These are phyloP conservation scores for Epiperipatus broadwayi DNA, from an alignment of 2,888 invertebrate genomes.

Conservation along the genomic window DNA sequence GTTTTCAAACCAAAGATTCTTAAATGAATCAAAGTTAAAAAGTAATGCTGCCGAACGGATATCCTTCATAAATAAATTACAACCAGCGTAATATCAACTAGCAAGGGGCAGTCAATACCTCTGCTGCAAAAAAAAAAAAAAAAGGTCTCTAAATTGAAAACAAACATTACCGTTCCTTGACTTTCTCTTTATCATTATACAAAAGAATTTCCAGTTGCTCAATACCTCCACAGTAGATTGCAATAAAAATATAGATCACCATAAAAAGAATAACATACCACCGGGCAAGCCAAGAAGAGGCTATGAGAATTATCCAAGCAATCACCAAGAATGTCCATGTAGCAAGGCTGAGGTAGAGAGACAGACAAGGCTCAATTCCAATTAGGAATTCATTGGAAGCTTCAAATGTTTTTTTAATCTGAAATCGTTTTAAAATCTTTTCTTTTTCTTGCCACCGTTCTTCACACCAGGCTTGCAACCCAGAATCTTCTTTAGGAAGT, in stretches of 20 bases:
- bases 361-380: conserved; percentile 15
- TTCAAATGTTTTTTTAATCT: conserved; percentile 15
- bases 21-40: too few species aligned
- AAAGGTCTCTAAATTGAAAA: too few species aligned
- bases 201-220: conserved; percentile 11
- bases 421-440: conserved; percentile 21
- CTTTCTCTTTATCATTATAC: neutral
- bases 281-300: neutral
- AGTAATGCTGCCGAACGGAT: too few species aligned
- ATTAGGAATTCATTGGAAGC: neutral
- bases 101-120: too few species aligned
- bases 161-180: too few species aligned
- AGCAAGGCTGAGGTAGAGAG: conserved; percentile 37
- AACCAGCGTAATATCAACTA: too few species aligned
- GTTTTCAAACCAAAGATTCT: too few species aligned
- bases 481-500: conserved; percentile 20
- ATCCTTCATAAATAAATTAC: too few species aligned
- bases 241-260: conserved; percentile 7
- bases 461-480: conserved; percentile 26
- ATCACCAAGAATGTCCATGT: conserved; percentile 45
- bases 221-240: conserved; percentile 4
- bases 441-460: conserved; percentile 29
- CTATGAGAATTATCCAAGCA: conserved; percentile 12
- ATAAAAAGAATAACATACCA: neutral
- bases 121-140: too few species aligned